Base-by-base conservation (phyloP, 2,888 invertebrate species). In the Pherbina coryleti region DNA sequence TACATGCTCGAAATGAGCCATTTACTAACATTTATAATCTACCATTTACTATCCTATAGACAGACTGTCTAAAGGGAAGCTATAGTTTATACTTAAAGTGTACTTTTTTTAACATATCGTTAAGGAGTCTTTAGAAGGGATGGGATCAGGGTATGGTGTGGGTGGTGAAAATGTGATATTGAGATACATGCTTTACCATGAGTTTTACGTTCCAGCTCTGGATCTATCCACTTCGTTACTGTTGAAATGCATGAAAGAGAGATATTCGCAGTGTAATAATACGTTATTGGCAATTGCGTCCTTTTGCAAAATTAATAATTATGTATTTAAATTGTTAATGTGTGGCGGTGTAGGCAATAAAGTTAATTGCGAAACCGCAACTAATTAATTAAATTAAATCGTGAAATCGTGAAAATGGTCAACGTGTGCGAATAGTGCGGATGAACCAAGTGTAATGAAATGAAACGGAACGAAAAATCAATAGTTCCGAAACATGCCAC, bases 361-460 rank as follows among this genome's bases (percentile, higher is more conserved):
- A 87, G 88, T 87, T 87, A 87, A 87, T 87, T 87, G 88, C 87
- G 83, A 86, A 87, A 87, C 87, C 87, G 84, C 87, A 87, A 86
- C 87, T 87, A 87, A 87, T 87, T 87, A 87, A 87, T 88, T 87
- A 85, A 87, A 87, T 87, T 86, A 87, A 87, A 86, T 81, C 51
- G 74, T 60, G 60, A 87, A 87, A 86, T 81, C 51, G 74, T 60
- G 60, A 60, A 71, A 73, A 22, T 37, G 44, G 34, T 25, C 72
- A 60, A 44, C 19, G 67, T 67, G 34, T 11, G 34, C 8, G 67
- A 14, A 5, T 34, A 19, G 67, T 67, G 25, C 4, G 57, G 25
- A 19, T 60, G 57, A 14, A 28, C 28, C 28, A 31, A 64, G 34
- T 34, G 64, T 34, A 31, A 64, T n/a, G 31, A 51, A 74, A 28